These are phyloP conservation scores for Megaptera novaeangliae DNA, from an alignment of 2,113 vertebrate genomes.

Conservation along the genomic window DNA sequence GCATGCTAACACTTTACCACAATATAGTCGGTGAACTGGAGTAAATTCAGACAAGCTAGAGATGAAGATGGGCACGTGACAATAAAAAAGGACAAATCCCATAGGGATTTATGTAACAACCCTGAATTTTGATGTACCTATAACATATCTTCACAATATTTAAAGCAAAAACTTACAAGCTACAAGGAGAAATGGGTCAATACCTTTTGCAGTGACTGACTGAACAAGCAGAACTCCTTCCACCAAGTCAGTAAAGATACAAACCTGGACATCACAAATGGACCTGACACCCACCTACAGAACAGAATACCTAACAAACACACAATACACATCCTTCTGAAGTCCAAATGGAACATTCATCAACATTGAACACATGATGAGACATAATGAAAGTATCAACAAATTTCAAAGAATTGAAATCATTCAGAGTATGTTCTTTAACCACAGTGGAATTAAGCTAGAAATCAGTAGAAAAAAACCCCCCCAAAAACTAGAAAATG, in stretches of 20 bases:
- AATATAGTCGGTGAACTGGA: background rate
- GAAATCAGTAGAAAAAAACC: background rate
- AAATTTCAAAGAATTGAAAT: background rate
- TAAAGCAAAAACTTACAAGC: background rate
- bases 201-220: background rate
- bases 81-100: background rate
- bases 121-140: background rate
- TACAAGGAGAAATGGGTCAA: background rate
- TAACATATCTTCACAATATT: background rate
- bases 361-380: background rate
- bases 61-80: background rate
- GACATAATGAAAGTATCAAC: background rate
- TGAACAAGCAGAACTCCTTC: background rate
- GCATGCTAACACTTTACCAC: background rate
- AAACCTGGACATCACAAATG: background rate
- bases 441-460: background rate
- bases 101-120: background rate
- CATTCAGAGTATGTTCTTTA: background rate
- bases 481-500: background rate
- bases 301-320: background rate
- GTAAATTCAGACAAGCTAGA: background rate
- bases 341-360: background rate
- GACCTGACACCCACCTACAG: background rate
- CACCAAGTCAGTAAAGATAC: background rate
- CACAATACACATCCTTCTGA: background rate